Evolutionary conservation across 2,113 vertebrate genomes (phyloP), one percentile per base, ranked within the genome.

Genomic region (Anoura caudifer): DNA sequence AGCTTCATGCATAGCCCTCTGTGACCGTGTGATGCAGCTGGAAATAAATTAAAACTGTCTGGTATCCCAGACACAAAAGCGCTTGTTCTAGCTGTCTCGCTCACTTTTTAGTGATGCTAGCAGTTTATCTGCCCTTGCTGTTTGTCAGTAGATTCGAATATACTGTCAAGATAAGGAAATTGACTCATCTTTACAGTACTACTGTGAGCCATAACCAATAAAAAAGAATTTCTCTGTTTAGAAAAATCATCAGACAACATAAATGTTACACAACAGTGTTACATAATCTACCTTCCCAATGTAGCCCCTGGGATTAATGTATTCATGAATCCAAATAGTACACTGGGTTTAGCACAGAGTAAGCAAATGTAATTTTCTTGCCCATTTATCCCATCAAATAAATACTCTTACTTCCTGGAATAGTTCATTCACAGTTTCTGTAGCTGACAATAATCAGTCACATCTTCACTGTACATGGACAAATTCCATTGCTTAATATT

Each of bases 321-420:
- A 88, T 89, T 95, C 10, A 69, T 82, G 41, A 91, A 90, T 82
- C 81, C 65, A 88, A 96, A 56, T 85, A 81, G 92, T 24, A 22
- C 13, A 69, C 36, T 69, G n/a, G 13, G 36, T 88, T 97, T 95
- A 67, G 59, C 56, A 69, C 16, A 91, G 36, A 85, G 50, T 81
- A 70, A 92, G 75, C 69, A 87, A 80, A 24, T 90, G 9, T 87
- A 50, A 83, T 56, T 84, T 97, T 92, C 47, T 50, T 95, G 87
- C 5, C 22, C 36, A 54, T 79, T 90, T 95, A 83, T 79, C 65
- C 26, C 43, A 73, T 79, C 80, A 79, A 93, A 36, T 87, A 79
- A 93, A 36, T 87, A 52, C 19, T 92, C 26, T 87, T 81, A 61
- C 19, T 81, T 61, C 56, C 22, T 94, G 87, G 84, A 61, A n/a